Percentiles rank a stretch among this genome's conserved stretches.
Conservation (phyloP, 2,113 vertebrate genomes). For the Lycaon pictus region DNA sequence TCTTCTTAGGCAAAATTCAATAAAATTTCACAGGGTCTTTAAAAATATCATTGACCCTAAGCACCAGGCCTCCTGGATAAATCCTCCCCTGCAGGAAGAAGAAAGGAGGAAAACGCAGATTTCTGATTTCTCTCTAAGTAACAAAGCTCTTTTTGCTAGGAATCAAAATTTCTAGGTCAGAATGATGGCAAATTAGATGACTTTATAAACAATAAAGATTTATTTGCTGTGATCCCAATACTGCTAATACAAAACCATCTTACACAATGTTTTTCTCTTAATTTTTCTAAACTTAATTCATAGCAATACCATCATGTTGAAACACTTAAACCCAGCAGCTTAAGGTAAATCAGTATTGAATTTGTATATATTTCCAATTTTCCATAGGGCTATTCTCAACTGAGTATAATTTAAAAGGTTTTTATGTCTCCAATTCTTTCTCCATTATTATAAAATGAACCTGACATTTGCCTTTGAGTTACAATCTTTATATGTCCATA, state of each 20-base stretch:
- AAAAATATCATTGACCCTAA: not conserved
- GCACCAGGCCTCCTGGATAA: not conserved
- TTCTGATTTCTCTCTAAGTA: not conserved
- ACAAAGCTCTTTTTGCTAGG: not conserved
- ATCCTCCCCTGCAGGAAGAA: not conserved
- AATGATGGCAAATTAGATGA: conserved; percentile 1
- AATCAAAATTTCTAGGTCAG: not conserved
- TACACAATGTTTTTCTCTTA: not conserved
- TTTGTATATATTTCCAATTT: conserved; percentile 17
- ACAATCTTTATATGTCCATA: not conserved
- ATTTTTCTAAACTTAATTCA: conserved; percentile 7
- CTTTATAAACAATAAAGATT: conserved; percentile 28
- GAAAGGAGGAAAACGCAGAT: not conserved
- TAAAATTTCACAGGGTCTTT: not conserved
- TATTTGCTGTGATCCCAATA: not conserved
- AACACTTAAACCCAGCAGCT: not conserved
- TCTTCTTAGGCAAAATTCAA: not conserved
- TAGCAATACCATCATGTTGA: not conserved
- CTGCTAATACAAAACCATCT: not conserved
- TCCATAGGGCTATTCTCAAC: not conserved
- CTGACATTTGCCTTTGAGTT: not conserved
- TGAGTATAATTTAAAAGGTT: not conserved
- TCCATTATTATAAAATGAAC: not conserved
- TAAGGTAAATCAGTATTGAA: not conserved
- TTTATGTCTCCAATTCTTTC: not conserved